Evolutionary conservation across 1,140 invertebrate genomes (phyloP).

Genomic region (Zaprionus tsacasi): DNA sequence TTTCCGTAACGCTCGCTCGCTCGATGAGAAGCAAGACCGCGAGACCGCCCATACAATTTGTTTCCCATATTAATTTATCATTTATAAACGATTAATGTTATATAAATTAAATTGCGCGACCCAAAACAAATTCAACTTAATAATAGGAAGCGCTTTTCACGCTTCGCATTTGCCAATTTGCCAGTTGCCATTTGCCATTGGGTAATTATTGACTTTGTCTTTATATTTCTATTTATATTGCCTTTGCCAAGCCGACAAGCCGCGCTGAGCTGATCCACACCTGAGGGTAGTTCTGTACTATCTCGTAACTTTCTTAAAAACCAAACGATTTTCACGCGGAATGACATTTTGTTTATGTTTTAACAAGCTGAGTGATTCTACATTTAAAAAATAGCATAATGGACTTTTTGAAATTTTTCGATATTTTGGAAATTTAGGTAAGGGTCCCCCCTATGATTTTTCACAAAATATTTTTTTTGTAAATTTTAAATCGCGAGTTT

Average conservation of each 20-base stretch:
- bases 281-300: neutral
- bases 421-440: too few species aligned
- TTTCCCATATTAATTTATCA: slow-evolving; percentile 83
- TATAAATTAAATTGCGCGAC: slow-evolving; percentile 81
- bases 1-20: slow-evolving; percentile 36
- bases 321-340: too few species aligned
- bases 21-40: slow-evolving; percentile 33
- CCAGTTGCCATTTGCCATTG: slow-evolving; percentile 34
- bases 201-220: slow-evolving; percentile 73
- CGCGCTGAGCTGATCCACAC: slow-evolving; percentile 23
- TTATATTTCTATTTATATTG: slow-evolving; percentile 28
- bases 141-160: slow-evolving; percentile 82
- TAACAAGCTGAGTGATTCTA: too few species aligned
- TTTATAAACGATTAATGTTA: slow-evolving; percentile 82
- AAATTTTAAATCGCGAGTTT: too few species aligned
- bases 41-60: slow-evolving; percentile 71
- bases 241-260: slow-evolving; percentile 28
- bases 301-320: too few species aligned
- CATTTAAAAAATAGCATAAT: too few species aligned
- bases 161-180: slow-evolving; percentile 41
- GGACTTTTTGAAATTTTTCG: too few species aligned
- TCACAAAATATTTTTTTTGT: too few species aligned
- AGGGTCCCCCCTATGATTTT: too few species aligned
- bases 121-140: slow-evolving; percentile 81
- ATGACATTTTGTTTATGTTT: too few species aligned